Evolutionary conservation across 2,797 vertebrate genomes (phyloP).

Genomic region (Squalus acanthias): DNA sequence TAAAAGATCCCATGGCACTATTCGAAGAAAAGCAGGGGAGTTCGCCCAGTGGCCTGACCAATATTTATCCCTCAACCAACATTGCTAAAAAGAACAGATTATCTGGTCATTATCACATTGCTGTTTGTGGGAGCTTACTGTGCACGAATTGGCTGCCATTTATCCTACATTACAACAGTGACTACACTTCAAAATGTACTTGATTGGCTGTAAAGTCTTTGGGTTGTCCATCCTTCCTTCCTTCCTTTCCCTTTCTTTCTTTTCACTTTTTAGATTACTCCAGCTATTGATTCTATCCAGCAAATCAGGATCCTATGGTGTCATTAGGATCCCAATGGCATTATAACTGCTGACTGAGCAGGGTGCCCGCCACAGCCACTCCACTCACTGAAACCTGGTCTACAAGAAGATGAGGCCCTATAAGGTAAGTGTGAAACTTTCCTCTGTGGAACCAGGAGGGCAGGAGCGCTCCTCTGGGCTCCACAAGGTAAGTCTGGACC

Average conservation of each 20-base stretch:
- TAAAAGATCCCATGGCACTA: no score
- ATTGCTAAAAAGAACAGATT: not conserved
- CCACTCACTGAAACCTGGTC: no score
- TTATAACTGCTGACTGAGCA: not conserved
- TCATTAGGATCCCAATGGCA: no score
- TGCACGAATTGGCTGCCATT: no score
- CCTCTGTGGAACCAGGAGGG: not conserved
- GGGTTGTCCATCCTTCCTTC: not conserved
- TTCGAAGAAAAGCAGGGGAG: no score
- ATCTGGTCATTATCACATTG: not conserved
- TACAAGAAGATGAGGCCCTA: not conserved
- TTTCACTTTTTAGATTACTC: not conserved
- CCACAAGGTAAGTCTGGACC: no score
- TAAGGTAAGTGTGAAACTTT: not conserved
- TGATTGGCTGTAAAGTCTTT: not conserved
- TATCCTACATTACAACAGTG: no score
- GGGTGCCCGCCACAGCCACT: not conserved
- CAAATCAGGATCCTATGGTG: not conserved
- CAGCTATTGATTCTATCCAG: not conserved
- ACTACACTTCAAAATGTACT: no score
- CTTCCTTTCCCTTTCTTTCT: not conserved
- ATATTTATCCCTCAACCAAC: not conserved
- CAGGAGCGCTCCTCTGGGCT: no score
- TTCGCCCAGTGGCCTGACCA: not conserved
- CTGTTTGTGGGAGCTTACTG: not conserved